A percentile compares a stretch with the other conserved stretches of the same genome.
Evolutionary conservation across 1,140 invertebrate genomes (phyloP).

Genomic region (Drosophila funebris): DNA sequence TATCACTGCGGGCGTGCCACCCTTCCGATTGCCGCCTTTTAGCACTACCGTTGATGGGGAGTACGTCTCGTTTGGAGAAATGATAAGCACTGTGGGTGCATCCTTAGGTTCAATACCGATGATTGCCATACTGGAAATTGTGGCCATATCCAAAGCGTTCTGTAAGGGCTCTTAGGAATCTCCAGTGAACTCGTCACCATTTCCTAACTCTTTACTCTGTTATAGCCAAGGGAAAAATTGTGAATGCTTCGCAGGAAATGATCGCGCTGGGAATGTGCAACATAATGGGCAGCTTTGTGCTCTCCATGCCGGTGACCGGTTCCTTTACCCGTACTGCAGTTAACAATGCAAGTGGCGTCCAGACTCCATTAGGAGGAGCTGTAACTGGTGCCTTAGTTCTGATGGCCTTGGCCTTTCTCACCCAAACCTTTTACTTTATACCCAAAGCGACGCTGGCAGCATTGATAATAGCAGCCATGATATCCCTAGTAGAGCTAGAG

Average conservation of each 20-base stretch:
- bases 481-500: constrained; percentile 91
- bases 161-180: constrained; percentile 85
- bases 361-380: constrained; percentile 93
- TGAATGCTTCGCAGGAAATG: constrained; percentile 94
- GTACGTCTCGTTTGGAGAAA: constrained; percentile 86
- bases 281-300: constrained; percentile 93
- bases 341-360: constrained; percentile 95
- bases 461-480: constrained; percentile 91
- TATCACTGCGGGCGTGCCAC: constrained; percentile 87
- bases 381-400: constrained; percentile 89
- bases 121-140: constrained; percentile 91
- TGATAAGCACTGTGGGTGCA: constrained; percentile 87
- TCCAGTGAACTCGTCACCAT: background rate
- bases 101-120: constrained; percentile 89
- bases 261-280: constrained; percentile 93
- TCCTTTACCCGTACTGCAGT: constrained; percentile 95
- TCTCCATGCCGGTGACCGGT: constrained; percentile 94
- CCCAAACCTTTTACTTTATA: constrained; percentile 90
- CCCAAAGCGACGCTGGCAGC: constrained; percentile 90
- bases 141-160: constrained; percentile 95
- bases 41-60: constrained; percentile 84
- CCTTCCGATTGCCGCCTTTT: constrained; percentile 87
- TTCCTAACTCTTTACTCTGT: background rate
- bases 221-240: constrained; percentile 89
- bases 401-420: constrained; percentile 89